phyloP scores from a whole-genome alignment of 1,140 invertebrate genomes.

The Scaptomyza pallida region DNA sequence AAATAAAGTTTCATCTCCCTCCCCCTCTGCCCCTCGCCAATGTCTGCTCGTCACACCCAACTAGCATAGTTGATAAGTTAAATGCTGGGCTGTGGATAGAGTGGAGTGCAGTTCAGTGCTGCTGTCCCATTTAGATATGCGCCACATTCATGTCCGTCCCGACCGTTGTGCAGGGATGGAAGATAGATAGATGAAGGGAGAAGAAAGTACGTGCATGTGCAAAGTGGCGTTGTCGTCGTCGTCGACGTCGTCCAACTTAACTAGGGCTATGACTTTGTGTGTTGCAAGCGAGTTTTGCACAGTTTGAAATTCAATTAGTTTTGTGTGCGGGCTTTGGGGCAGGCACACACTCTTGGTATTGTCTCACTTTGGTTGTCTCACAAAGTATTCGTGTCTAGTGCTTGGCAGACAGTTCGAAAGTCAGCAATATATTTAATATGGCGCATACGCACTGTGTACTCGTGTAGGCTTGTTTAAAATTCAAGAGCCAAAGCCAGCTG shows the following conservation, averaged over 20 bases:
- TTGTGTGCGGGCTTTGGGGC: constrained; percentile 61
- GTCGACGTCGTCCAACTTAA: constrained; percentile 48
- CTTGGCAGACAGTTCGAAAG: constrained; percentile 31
- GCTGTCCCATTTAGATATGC: constrained; percentile 34
- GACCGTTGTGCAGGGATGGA: neutral
- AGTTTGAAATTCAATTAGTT: constrained; percentile 82
- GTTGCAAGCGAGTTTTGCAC: constrained; percentile 77
- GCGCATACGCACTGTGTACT: constrained; percentile 63
- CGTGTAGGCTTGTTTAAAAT: constrained; percentile 55
- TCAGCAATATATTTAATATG: constrained; percentile 32
- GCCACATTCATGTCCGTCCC: neutral
- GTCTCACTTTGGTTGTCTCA: constrained; percentile 32
- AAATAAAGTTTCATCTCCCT: constrained; percentile 4
- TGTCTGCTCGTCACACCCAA: neutral
- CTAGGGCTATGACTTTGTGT: constrained; percentile 75
- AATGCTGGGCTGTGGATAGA: constrained; percentile 52
- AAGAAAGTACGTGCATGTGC: constrained; percentile 43
- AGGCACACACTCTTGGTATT: constrained; percentile 41
- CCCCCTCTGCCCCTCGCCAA: neutral
- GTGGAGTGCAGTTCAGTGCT: no score
- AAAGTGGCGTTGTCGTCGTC: constrained; percentile 25
- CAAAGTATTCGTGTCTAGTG: constrained; percentile 3
- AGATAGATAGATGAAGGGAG: neutral
- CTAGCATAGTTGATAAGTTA: constrained; percentile 66
- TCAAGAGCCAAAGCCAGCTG: constrained; percentile 60